These are phyloP conservation scores for Cataglyphis rosenhaueri DNA, from an alignment of 2,888 invertebrate species.

Conservation along the genomic window DNA sequence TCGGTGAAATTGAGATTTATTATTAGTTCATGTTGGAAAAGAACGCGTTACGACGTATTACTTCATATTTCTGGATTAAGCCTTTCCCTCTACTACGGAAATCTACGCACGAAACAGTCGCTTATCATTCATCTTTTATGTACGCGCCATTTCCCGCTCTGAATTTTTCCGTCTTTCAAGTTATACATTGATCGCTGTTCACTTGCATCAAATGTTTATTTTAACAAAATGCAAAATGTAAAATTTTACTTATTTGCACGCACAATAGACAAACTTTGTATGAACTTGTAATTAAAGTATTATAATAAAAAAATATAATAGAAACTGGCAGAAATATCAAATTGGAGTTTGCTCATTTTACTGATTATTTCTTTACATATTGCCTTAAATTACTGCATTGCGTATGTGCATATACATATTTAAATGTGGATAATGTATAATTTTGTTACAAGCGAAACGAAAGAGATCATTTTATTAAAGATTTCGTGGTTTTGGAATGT, in stretches of 20 bases:
- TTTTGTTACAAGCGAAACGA: slow-evolving; percentile 21
- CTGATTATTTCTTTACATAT: slow-evolving; percentile 26
- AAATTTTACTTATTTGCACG: slow-evolving; percentile 28
- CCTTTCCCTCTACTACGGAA: slow-evolving; percentile 10
- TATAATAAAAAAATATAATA: slow-evolving; percentile 17
- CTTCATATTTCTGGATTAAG: slow-evolving; percentile 50
- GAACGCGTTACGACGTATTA: slow-evolving; percentile 43
- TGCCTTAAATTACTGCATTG: background rate
- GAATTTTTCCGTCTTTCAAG: slow-evolving; percentile 23
- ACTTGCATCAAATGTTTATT: slow-evolving; percentile 31
- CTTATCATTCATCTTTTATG: slow-evolving; percentile 52
- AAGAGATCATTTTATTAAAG: slow-evolving; percentile 12
- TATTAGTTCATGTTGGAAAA: slow-evolving; percentile 43
- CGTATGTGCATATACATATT: background rate
- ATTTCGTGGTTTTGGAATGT: slow-evolving; percentile 27
- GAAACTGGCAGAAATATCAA: background rate
- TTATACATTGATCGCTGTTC: slow-evolving; percentile 23
- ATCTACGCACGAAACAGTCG: slow-evolving; percentile 48
- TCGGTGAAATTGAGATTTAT: slow-evolving; percentile 49
- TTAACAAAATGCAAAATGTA: slow-evolving; percentile 25
- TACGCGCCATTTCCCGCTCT: slow-evolving; percentile 38
- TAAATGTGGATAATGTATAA: background rate
- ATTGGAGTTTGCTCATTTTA: background rate
- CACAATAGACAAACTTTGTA: background rate
- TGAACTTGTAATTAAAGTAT: background rate